These are phyloP conservation scores for Carettochelys insculpta DNA, from an alignment of 2,113 vertebrate species.

Conservation along the genomic window DNA sequence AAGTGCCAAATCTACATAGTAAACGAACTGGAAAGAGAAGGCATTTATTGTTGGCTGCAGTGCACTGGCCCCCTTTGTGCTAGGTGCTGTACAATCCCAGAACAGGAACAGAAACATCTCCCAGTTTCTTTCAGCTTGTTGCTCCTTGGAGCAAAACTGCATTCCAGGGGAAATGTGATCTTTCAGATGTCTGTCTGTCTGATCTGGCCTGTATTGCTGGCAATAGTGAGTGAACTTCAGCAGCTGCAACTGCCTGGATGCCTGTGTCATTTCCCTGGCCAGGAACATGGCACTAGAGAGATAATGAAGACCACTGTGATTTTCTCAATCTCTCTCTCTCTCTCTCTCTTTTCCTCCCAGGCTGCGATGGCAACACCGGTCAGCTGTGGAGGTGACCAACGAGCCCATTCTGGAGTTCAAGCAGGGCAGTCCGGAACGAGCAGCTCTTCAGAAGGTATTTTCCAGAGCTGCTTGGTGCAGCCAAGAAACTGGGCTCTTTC, in stretches of 20 bases:
- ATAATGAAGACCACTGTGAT: neutral
- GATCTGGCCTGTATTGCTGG: neutral
- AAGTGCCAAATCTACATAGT: neutral
- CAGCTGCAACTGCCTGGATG: neutral
- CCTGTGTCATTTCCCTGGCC: neutral
- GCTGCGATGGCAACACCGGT: conserved; percentile 74
- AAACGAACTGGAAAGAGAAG: neutral
- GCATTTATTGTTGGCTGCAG: too few relatives aligned
- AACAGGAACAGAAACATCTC: neutral
- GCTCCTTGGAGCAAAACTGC: neutral
- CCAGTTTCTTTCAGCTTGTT: neutral
- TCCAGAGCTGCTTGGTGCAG: neutral
- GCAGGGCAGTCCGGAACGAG: conserved; percentile 83
- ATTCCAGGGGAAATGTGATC: neutral
- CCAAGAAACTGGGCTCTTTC: accelerated
- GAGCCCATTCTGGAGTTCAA: conserved; percentile 89
- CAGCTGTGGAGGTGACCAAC: conserved; percentile 84
- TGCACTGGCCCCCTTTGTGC: neutral
- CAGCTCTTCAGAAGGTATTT: conserved; percentile 82
- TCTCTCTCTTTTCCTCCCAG: conserved; percentile 65
- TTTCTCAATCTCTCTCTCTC: accelerated
- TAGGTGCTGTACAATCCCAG: neutral
- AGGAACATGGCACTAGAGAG: too few relatives aligned
- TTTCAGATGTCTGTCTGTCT: neutral
- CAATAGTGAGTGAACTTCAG: neutral